Percentiles rank a stretch among this genome's conserved stretches.
phyloP scores from a whole-genome alignment of 2,113 vertebrate species.

The Mustela nigripes region DNA sequence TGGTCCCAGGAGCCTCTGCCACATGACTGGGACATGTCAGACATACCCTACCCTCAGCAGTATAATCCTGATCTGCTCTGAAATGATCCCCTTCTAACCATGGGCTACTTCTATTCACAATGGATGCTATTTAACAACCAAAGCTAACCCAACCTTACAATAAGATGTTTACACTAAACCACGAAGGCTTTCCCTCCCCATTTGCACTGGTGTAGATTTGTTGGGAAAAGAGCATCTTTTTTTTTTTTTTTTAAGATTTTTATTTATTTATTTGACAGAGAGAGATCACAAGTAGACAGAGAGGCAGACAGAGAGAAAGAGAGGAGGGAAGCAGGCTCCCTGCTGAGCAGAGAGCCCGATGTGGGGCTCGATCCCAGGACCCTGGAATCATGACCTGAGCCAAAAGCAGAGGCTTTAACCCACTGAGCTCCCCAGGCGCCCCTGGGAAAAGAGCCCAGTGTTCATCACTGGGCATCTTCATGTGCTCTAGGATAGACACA shows the following conservation, averaged over 20 bases:
- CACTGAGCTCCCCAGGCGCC: no score
- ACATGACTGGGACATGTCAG: not conserved
- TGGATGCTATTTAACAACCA: not conserved
- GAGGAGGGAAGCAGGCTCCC: no score
- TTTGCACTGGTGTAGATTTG: not conserved
- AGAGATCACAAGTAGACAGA: no score
- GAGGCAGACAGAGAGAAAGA: no score
- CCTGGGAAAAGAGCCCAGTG: not conserved
- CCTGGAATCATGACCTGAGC: no score
- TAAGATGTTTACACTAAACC: not conserved
- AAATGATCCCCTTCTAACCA: not conserved
- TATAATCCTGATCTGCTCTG: not conserved
- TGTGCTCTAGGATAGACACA: not conserved
- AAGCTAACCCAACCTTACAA: not conserved
- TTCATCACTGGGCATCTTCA: not conserved
- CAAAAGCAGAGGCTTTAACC: no score
- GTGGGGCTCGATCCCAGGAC: no score
- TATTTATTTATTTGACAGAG: no score
- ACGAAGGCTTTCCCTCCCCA: not conserved
- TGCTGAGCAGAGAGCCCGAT: no score
- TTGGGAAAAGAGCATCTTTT: not conserved
- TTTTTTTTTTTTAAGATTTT: no score
- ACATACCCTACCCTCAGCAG: not conserved
- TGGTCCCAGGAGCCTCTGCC: not conserved
- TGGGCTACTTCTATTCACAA: not conserved